These are phyloP conservation scores for Heliconius aoede DNA, from an alignment of 2,888 invertebrate species.

Conservation along the genomic window DNA sequence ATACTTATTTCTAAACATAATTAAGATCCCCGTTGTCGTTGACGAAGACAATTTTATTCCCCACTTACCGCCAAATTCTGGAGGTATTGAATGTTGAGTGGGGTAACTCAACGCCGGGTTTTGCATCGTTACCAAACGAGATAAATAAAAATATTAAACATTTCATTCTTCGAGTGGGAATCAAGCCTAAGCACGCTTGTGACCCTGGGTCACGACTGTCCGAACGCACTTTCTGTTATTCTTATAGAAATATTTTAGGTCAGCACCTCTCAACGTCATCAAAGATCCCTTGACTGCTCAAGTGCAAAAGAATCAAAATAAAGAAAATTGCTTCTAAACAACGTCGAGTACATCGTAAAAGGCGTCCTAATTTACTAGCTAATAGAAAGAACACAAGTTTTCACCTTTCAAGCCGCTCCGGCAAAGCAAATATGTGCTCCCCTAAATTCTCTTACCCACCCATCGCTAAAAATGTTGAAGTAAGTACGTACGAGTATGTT, in stretches of 20 bases:
- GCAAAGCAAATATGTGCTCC: conserved; percentile 48
- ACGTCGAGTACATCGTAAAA: conserved; percentile 36
- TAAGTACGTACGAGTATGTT: conserved; percentile 2
- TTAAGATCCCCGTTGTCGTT: too few species aligned
- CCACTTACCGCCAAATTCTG: too few species aligned
- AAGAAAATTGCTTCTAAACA: conserved; percentile 42
- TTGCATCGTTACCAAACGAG: too few species aligned
- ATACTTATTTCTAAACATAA: too few species aligned
- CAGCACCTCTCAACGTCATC: conserved; percentile 15
- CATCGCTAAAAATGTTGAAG: conserved; percentile 35
- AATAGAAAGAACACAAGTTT: conserved; percentile 48
- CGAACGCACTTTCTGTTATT: neutral
- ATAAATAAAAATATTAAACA: too few species aligned
- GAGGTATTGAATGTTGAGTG: too few species aligned
- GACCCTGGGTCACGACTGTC: neutral
- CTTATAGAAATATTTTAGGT: neutral
- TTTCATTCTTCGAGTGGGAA: too few species aligned
- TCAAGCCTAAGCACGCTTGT: too few species aligned
- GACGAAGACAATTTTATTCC: too few species aligned
- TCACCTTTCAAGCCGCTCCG: conserved; percentile 44
- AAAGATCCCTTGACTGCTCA: conserved; percentile 32
- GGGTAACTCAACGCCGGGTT: too few species aligned
- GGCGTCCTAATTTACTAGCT: conserved; percentile 48
- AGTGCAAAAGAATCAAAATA: conserved; percentile 40
- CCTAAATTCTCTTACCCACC: conserved; percentile 42